phyloP scores from a whole-genome alignment of 2,888 invertebrate genomes.

The Tholera decimalis region DNA sequence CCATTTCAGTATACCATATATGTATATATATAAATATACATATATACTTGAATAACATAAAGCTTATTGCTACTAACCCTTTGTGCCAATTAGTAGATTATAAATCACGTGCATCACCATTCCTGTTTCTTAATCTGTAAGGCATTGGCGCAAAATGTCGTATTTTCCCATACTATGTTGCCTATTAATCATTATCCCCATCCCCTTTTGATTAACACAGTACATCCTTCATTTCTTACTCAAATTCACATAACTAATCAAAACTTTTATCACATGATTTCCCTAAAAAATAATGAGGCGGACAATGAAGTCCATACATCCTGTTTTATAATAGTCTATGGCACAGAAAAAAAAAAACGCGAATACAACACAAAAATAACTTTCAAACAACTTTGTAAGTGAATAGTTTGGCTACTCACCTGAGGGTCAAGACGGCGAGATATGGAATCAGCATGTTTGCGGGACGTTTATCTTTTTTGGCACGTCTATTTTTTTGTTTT shows the following conservation, averaged over 20 bases:
- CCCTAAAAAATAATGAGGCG: neutral
- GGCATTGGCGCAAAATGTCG: neutral
- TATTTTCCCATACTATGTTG: neutral
- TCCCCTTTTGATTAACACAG: neutral
- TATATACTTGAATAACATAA: no score
- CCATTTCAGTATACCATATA: neutral
- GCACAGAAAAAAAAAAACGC: constrained; percentile 20
- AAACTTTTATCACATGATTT: neutral
- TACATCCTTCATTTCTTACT: neutral
- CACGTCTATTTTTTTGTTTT: constrained; percentile 47
- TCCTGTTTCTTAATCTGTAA: neutral
- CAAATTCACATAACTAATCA: neutral
- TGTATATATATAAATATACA: no score
- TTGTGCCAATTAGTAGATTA: neutral
- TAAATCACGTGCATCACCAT: neutral
- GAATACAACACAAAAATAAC: constrained; percentile 16
- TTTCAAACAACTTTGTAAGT: constrained; percentile 34
- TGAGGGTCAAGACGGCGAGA: constrained; percentile 27
- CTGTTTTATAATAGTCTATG: neutral
- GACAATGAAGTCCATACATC: neutral
- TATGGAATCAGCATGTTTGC: constrained; percentile 41
- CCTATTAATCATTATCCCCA: neutral
- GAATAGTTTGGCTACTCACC: constrained; percentile 51
- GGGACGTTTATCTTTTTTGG: constrained; percentile 24
- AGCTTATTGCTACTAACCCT: no score